These are phyloP conservation scores for Zaprionus taronus DNA, from an alignment of 1,140 invertebrate genomes.

Conservation along the genomic window DNA sequence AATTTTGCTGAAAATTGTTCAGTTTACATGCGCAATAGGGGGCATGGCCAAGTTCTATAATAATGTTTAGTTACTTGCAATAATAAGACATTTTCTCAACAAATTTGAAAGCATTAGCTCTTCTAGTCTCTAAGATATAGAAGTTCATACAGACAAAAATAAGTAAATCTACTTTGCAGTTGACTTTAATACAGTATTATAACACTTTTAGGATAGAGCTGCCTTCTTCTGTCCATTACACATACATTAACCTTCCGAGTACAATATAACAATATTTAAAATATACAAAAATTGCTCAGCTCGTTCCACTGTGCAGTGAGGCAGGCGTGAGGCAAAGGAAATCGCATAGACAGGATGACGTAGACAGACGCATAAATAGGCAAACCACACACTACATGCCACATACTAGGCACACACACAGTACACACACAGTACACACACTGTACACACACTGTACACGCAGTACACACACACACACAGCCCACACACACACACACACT, in stretches of 20 bases:
- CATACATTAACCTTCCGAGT: too few relatives aligned
- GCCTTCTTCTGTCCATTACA: too few relatives aligned
- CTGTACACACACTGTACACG: constrained; percentile 2
- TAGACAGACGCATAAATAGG: constrained; percentile 3
- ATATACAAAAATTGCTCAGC: neutral
- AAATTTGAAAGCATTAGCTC: neutral
- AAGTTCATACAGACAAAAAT: neutral
- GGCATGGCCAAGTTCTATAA: neutral
- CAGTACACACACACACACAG: constrained; percentile 11
- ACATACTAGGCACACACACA: constrained; percentile 1
- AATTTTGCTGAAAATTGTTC: too few relatives aligned
- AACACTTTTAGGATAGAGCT: too few relatives aligned
- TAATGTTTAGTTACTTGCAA: neutral
- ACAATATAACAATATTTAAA: too few relatives aligned
- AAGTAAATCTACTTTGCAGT: too few relatives aligned
- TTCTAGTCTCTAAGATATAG: neutral
- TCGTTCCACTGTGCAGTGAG: neutral
- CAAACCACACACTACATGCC: constrained; percentile 3
- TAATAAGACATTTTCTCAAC: neutral
- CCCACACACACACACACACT: constrained; percentile 12
- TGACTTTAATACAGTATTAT: too few relatives aligned
- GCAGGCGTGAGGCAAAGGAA: neutral
- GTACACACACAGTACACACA: neutral
- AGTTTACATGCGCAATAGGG: neutral
- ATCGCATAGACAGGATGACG: neutral